These are phyloP conservation scores for Urocitellus parryii DNA, from an alignment of 2,113 vertebrate genomes.

Conservation along the genomic window DNA sequence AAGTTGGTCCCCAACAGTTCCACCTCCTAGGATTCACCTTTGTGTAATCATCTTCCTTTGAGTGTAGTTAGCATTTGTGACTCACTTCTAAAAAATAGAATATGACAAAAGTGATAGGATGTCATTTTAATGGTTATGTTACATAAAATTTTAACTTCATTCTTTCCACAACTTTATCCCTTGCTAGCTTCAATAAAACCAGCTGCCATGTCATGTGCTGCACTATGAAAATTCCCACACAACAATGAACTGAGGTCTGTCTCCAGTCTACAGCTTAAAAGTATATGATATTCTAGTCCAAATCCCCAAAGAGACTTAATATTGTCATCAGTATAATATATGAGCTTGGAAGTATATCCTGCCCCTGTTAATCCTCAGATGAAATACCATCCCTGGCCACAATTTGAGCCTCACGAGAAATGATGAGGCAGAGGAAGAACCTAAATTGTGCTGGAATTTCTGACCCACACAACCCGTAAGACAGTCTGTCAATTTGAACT, in stretches of 20 bases:
- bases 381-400: neutral
- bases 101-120: neutral
- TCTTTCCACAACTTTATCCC: neutral
- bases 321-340: neutral
- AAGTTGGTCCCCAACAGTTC: neutral
- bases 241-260: neutral
- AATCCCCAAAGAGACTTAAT: neutral
- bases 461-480: neutral
- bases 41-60: neutral
- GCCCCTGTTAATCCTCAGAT: neutral
- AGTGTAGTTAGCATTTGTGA: neutral
- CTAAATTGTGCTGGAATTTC: neutral
- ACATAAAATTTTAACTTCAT: neutral
- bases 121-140: neutral
- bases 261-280: neutral
- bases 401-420: neutral
- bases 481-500: neutral
- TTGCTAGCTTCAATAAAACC: conserved; percentile 2
- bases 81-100: neutral
- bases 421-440: neutral
- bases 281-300: neutral
- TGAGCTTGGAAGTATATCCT: neutral
- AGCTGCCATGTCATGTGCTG: neutral
- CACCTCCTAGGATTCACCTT: neutral
- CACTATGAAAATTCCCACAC: neutral